These are phyloP conservation scores for Melanostoma mellinum DNA, from an alignment of 2,888 invertebrate species.

Conservation along the genomic window DNA sequence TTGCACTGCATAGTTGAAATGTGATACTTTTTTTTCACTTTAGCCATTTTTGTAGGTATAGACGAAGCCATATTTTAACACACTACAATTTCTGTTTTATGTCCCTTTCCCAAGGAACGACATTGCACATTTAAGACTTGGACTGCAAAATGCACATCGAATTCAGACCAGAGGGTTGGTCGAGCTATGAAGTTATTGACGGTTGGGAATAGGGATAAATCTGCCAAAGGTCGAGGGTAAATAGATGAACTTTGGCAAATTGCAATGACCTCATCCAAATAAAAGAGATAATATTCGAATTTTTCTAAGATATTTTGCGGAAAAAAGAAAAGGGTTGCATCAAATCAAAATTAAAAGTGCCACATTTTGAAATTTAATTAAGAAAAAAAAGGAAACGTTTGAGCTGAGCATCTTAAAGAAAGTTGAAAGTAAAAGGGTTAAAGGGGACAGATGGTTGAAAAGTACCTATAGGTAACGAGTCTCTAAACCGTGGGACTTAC, in stretches of 20 bases:
- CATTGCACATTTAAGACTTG: conserved; percentile 35
- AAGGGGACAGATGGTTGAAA: conserved; percentile 23
- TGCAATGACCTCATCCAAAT: conserved; percentile 63
- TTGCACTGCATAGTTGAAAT: conserved; percentile 59
- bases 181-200: background rate
- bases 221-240: conserved; percentile 72
- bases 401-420: background rate
- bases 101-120: conserved; percentile 38
- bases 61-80: conserved; percentile 60
- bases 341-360: conserved; percentile 1
- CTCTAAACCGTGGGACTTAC: too few species aligned
- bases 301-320: conserved; percentile 25
- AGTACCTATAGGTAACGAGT: too few species aligned
- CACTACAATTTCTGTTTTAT: background rate
- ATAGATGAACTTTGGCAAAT: conserved; percentile 70
- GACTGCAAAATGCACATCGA: background rate
- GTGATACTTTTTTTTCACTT: conserved; percentile 59
- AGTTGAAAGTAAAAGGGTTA: conserved; percentile 11
- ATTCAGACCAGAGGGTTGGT: conserved; percentile 1
- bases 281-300: background rate
- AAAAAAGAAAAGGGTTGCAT: conserved; percentile 26
- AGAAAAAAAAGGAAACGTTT: conserved; percentile 20
- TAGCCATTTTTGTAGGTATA: conserved; percentile 21
- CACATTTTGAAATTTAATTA: conserved; percentile 41
- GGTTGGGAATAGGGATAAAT: background rate